Evolutionary conservation across 1,140 invertebrate genomes (phyloP).

Genomic region (Trachymyrmex septentrionalis): DNA sequence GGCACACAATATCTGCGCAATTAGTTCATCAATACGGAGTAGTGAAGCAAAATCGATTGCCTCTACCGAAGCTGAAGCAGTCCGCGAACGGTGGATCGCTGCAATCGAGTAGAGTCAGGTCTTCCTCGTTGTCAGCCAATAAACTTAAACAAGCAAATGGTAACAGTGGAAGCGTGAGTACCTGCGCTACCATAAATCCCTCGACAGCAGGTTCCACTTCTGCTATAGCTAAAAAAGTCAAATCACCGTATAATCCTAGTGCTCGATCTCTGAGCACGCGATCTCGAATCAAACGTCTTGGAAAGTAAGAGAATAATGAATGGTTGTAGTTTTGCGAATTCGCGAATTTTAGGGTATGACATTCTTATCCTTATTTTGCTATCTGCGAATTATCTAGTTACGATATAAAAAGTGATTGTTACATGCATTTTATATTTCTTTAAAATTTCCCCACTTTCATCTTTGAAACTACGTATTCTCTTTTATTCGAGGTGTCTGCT

Average conservation of each 20-base stretch:
- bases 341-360: constrained; percentile 63
- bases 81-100: constrained; percentile 57
- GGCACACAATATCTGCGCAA: constrained; percentile 82
- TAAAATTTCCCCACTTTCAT: constrained; percentile 29
- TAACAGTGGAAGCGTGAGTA: constrained; percentile 67
- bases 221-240: constrained; percentile 81
- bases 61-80: constrained; percentile 78
- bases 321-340: constrained; percentile 27
- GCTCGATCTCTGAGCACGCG: constrained; percentile 81
- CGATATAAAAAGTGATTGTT: constrained; percentile 16
- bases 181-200: constrained; percentile 59
- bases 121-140: constrained; percentile 66
- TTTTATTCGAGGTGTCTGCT: neutral
- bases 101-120: constrained; percentile 69
- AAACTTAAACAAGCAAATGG: constrained; percentile 74
- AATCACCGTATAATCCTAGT: constrained; percentile 81
- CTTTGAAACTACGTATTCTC: neutral
- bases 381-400: constrained; percentile 26
- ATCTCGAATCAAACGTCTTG: constrained; percentile 84
- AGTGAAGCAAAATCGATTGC: constrained; percentile 80
- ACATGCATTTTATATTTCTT: neutral
- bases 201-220: constrained; percentile 65
- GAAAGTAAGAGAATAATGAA: constrained; percentile 79
- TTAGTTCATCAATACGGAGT: constrained; percentile 82
- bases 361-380: constrained; percentile 65